These are phyloP conservation scores for Charadrius vociferus DNA, from an alignment of 2,113 vertebrate genomes.

Conservation along the genomic window DNA sequence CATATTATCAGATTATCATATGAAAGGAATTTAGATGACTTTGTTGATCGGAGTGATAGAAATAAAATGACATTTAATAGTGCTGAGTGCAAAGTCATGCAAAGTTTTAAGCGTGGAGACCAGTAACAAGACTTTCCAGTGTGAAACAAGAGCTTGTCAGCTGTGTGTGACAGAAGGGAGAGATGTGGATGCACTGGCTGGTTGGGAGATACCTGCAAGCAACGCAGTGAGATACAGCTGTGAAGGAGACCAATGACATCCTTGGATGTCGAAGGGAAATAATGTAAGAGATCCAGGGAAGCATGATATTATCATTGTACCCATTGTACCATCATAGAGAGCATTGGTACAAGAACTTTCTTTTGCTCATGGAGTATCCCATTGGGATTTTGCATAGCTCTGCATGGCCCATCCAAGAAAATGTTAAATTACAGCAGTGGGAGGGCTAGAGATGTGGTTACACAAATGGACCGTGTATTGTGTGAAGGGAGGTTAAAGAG, in stretches of 20 bases:
- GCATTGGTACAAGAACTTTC: neutral
- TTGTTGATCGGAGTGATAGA: neutral
- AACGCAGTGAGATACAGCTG: neutral
- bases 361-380: neutral
- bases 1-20: neutral
- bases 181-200: neutral
- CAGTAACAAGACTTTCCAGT: neutral
- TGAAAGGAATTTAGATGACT: conserved; percentile 15
- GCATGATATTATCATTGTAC: neutral
- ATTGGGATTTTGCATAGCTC: neutral
- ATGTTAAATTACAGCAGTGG: neutral
- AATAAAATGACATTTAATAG: neutral
- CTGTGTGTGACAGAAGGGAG: neutral
- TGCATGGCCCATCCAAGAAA: neutral
- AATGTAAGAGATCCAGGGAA: neutral
- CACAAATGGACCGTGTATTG: neutral
- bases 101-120: neutral
- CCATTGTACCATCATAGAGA: neutral
- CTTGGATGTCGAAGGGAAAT: neutral
- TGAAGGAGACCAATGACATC: neutral
- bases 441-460: neutral
- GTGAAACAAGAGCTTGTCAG: neutral
- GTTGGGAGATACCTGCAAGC: neutral
- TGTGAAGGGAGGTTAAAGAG: neutral
- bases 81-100: neutral